These are phyloP conservation scores for Lethocerus indicus DNA, from an alignment of 1,140 invertebrate species.

Conservation along the genomic window DNA sequence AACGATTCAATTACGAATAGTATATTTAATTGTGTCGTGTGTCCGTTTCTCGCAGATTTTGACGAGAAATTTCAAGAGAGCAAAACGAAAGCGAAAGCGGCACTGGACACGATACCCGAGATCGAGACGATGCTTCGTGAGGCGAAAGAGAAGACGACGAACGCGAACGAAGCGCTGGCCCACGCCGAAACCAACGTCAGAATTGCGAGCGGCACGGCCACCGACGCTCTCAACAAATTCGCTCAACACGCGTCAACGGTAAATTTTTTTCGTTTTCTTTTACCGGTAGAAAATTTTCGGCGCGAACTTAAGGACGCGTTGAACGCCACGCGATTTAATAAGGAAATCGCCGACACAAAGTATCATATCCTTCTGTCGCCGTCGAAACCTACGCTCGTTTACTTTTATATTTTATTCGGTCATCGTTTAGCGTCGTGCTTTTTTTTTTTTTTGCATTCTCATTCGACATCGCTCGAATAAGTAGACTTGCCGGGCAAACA, in stretches of 20 bases:
- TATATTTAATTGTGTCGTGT: constrained; percentile 1
- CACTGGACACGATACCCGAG: constrained; percentile 35
- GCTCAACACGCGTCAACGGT: constrained; percentile 58
- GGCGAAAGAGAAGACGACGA: constrained; percentile 37
- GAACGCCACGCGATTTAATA: neutral
- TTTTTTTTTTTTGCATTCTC: neutral
- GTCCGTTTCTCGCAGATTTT: constrained; percentile 43
- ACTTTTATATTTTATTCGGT: neutral
- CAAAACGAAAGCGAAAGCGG: constrained; percentile 43
- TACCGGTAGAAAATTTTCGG: neutral
- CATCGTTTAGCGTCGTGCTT: neutral
- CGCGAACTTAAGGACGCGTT: neutral
- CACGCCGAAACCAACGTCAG: constrained; percentile 63
- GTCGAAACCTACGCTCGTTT: neutral
- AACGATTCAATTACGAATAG: neutral
- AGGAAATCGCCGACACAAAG: neutral
- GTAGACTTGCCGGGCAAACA: too few species aligned
- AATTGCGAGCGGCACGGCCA: constrained; percentile 53
- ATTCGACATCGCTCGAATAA: too few species aligned
- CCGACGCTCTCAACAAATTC: constrained; percentile 52
- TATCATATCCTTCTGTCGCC: neutral
- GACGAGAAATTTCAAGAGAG: constrained; percentile 70
- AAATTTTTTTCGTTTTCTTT: constrained; percentile 14
- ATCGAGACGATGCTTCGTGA: constrained; percentile 42
- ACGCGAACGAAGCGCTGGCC: constrained; percentile 36